Evolutionary conservation across 1,140 invertebrate genomes (phyloP), one percentile per base, ranked within the genome.

Genomic region (Anthonomus grandis): DNA sequence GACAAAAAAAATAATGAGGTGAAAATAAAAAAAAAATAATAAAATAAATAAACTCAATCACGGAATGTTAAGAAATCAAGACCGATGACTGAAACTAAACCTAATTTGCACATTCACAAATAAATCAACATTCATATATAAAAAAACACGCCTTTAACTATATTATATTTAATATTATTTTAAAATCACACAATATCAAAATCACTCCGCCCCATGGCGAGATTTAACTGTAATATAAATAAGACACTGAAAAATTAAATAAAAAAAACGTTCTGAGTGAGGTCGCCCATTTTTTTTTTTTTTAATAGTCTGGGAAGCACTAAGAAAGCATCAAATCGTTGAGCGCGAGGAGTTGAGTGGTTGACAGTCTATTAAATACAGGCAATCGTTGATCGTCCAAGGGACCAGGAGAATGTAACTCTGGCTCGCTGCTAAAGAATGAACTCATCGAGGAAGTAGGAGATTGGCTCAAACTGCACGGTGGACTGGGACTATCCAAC

Each of bases 371-470:
- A 70, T 42, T 79, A 73, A 78, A 78, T 67, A 70, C 78, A 63
- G 37, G 78, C 69, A 63, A 70, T 71, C 72, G 73, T 47, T 72
- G 70, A 19, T 73, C 70, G 27, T 73, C 70, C 23, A 68, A 27
- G 8, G 52, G 49, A 19, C 57, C 55, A 24, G 72, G 70, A 15
- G 70, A 72, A 46, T 69, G 66, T 18, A 74, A 49, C 56, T 74
- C 72, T 10, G 72, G 68, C 46, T 82, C 80, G 60, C 83, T 83
- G 62, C 83, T 84, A 66, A 85, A 85, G 69, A 88, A 89, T 59
- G 81, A 84, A 15, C 79, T 81, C 73, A 87, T 79, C 13, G 83
- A 86, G 52, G 83, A 84, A 36, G 84, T 84, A 1, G 88, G 87
- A 23, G 84, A 87, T 49, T 84, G 84, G 59, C 71, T 72, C 9